phyloP scores from a whole-genome alignment of 2,797 vertebrate genomes.

The Lindbergichthys nudifrons region DNA sequence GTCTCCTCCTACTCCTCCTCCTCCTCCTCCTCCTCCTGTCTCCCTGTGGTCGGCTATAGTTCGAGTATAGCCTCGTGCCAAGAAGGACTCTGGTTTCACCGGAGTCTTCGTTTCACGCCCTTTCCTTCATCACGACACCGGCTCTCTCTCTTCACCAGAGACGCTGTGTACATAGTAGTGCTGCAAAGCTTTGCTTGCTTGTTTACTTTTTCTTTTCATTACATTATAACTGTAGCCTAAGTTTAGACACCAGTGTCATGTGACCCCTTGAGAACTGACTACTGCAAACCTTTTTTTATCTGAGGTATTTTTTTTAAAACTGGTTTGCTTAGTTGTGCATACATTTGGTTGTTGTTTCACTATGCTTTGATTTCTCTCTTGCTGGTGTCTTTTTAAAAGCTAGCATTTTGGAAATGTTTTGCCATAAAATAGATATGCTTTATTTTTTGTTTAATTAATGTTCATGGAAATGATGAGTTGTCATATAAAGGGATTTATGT shows the following conservation, averaged over 20 bases:
- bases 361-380: slow-evolving; percentile 66
- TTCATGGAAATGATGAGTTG: slow-evolving; percentile 47
- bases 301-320: slow-evolving; percentile 53
- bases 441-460: slow-evolving; percentile 59
- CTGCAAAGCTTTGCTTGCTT: slow-evolving; percentile 72
- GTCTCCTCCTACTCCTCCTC: slow-evolving; percentile 18
- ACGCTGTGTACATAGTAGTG: slow-evolving; percentile 81
- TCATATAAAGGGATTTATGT: slow-evolving; percentile 53
- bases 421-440: slow-evolving; percentile 75
- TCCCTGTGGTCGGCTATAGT: slow-evolving; percentile 53
- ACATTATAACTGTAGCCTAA: slow-evolving; percentile 63
- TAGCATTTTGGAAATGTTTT: slow-evolving; percentile 70
- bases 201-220: slow-evolving; percentile 55
- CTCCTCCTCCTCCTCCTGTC: slow-evolving; percentile 34
- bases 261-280: slow-evolving; percentile 64
- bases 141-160: slow-evolving; percentile 55
- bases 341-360: slow-evolving; percentile 66
- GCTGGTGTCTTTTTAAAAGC: slow-evolving; percentile 68
- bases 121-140: slow-evolving; percentile 57
- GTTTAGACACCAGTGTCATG: slow-evolving; percentile 64
- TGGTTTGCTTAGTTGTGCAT: slow-evolving; percentile 73
- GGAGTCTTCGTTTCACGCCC: slow-evolving; percentile 66
- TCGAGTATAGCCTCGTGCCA: slow-evolving; percentile 70
- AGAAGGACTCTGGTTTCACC: slow-evolving; percentile 69
- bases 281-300: slow-evolving; percentile 62